A percentile compares a stretch with the other conserved stretches of the same genome.
Evolutionary conservation across 2,888 invertebrate species (phyloP).

Genomic region (Zaprionus obscuricornis): DNA sequence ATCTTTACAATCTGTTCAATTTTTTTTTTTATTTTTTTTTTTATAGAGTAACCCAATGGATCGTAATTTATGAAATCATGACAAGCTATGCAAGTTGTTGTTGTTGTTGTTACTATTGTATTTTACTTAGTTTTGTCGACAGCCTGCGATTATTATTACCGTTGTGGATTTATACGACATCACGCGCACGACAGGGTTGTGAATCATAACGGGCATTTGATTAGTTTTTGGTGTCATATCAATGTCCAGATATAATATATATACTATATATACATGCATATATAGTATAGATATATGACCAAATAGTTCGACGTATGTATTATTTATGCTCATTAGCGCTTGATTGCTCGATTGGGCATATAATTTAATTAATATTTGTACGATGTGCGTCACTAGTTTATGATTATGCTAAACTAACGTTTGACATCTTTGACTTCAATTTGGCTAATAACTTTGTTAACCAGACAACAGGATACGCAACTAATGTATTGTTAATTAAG

Average conservation of each 20-base stretch:
- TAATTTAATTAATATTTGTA: slow-evolving; percentile 44
- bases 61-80: slow-evolving; percentile 36
- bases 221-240: slow-evolving; percentile 47
- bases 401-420: slow-evolving; percentile 47
- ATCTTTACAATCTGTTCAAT: slow-evolving; percentile 36
- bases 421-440: slow-evolving; percentile 23
- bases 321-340: slow-evolving; percentile 40
- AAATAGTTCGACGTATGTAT: too few relatives aligned
- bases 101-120: slow-evolving; percentile 18
- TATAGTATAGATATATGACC: too few relatives aligned
- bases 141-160: slow-evolving; percentile 28
- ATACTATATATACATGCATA: slow-evolving; percentile 10
- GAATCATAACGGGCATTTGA: slow-evolving; percentile 55
- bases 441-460: background rate
- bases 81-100: slow-evolving; percentile 9
- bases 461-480: slow-evolving; percentile 5
- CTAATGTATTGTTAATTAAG: background rate
- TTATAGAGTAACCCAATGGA: too few relatives aligned
- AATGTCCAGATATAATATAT: slow-evolving; percentile 12
- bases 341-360: slow-evolving; percentile 24
- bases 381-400: slow-evolving; percentile 53
- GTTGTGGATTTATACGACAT: slow-evolving; percentile 47
- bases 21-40: too few relatives aligned
- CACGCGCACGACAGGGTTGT: slow-evolving; percentile 46
- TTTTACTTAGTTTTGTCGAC: slow-evolving; percentile 16